phyloP scores from a whole-genome alignment of 2,888 invertebrate genomes.

The Temnothorax unifasciatus region DNA sequence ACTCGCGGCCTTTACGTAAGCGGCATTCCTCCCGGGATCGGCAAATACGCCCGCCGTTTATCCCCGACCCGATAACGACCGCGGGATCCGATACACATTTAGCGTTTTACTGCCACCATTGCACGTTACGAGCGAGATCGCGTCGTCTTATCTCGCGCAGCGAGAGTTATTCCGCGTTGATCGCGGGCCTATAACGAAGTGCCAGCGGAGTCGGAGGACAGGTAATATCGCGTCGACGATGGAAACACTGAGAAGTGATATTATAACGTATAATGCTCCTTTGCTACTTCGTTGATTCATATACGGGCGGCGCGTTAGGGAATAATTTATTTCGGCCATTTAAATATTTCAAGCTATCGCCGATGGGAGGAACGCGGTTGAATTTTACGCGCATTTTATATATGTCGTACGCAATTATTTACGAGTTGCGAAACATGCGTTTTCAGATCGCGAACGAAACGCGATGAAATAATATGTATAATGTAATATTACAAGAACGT shows the following conservation, averaged over 20 bases:
- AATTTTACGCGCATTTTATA: constrained; percentile 42
- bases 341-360: constrained; percentile 29
- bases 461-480: constrained; percentile 29
- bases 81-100: constrained; percentile 7
- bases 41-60: constrained; percentile 20
- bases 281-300: constrained; percentile 21
- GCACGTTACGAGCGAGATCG: constrained; percentile 18
- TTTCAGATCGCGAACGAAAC: constrained; percentile 18
- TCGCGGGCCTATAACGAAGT: constrained; percentile 17
- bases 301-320: not conserved
- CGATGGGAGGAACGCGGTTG: not conserved
- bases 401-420: constrained; percentile 29
- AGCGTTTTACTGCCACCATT: constrained; percentile 30
- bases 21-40: constrained; percentile 38
- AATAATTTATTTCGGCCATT: constrained; percentile 33
- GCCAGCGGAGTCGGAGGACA: not conserved
- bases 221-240: constrained; percentile 23
- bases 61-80: not conserved
- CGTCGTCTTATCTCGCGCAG: constrained; percentile 17
- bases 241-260: constrained; percentile 10
- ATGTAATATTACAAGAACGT: constrained; percentile 35
- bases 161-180: constrained; percentile 30
- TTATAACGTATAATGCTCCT: constrained; percentile 30
- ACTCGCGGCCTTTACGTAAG: constrained; percentile 30
- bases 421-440: constrained; percentile 25